Base-by-base conservation (phyloP, 2,888 invertebrate genomes). In the Agonopterix heracliana region DNA sequence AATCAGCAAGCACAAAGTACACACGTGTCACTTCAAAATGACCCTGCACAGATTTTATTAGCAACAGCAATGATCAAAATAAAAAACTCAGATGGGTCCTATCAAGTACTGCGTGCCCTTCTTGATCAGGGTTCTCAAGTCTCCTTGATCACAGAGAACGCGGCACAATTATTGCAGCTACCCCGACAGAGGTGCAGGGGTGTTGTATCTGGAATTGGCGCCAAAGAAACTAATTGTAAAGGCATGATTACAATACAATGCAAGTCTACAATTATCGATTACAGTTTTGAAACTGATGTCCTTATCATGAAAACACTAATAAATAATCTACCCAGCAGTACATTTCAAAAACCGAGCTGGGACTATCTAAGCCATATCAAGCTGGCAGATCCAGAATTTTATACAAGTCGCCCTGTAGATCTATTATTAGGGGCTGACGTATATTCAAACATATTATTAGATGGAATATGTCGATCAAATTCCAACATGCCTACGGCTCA, bases 271-370 rank as follows among this genome's bases (percentile, higher is more conserved):
- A n/a, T 10, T 9, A 7, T 9, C 5, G 42, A 42, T 14, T 13
- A 3, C 7, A 13, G 13, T 3, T 7, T 5, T 42, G 42, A 42
- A 8, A 10, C 4, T 13, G 14, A 42, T 13, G 14, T 42, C 17
- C 11, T 12, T 14, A n/a, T 52, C 3, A 55, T 54, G 52, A 36
- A 49, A 2, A 49, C 34, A n/a, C 36, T 54, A 42, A 48, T 52
- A 9, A 12, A 42, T n/a, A 12, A 26, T 1, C 10, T 44, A 34
- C 44, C 44, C 11, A 44, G 11, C 34, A 4, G n/a, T 4, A n/a
- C 44, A 34, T 44, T 44, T 11, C 8, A 10, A 12, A 44, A 11
- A 34, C 34, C 44, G 11, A 8, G 3, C 10, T 44, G 2, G 44
- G 26, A 26, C 1, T 12, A 34, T 14, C 9, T 43, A 14, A 9